Conservation (phyloP, 2,888 invertebrate genomes). For the Lithophane leautieri region DNA sequence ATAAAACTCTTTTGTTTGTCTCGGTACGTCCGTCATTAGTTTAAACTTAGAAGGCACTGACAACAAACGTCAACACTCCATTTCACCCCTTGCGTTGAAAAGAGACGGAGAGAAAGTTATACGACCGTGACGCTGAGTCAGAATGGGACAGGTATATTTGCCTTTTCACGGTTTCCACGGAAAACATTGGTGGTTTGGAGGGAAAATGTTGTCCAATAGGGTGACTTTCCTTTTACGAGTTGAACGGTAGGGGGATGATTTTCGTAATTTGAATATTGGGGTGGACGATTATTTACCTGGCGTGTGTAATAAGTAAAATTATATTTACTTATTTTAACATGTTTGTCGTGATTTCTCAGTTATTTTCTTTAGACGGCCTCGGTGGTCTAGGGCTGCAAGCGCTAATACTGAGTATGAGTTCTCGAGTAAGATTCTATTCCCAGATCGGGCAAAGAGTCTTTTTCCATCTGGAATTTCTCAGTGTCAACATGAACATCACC, state of each 20-base stretch:
- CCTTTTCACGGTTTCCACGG: slow-evolving; percentile 78
- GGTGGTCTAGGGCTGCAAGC: neutral
- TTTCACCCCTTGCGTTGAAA: slow-evolving; percentile 81
- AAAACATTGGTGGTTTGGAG: slow-evolving; percentile 79
- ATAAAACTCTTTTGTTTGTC: slow-evolving; percentile 68
- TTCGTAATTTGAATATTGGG: slow-evolving; percentile 72
- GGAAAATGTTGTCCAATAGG: slow-evolving; percentile 78
- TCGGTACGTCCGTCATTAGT: slow-evolving; percentile 83
- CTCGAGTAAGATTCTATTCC: neutral
- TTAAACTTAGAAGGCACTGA: slow-evolving; percentile 87
- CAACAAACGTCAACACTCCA: slow-evolving; percentile 72
- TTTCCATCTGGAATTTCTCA: neutral
- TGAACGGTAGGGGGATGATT: slow-evolving; percentile 67
- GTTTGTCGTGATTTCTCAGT: slow-evolving; percentile 13
- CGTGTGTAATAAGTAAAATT: slow-evolving; percentile 39
- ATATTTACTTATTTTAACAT: slow-evolving; percentile 38
- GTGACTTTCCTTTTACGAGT: slow-evolving; percentile 53
- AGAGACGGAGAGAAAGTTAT: slow-evolving; percentile 69
- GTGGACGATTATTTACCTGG: slow-evolving; percentile 58
- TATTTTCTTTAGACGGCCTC: neutral
- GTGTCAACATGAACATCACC: neutral
- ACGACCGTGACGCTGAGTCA: slow-evolving; percentile 53
- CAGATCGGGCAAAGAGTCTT: neutral
- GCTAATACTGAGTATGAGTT: neutral
- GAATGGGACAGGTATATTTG: slow-evolving; percentile 78